phyloP scores from a whole-genome alignment of 2,113 vertebrate genomes.

The Fregata magnificens region DNA sequence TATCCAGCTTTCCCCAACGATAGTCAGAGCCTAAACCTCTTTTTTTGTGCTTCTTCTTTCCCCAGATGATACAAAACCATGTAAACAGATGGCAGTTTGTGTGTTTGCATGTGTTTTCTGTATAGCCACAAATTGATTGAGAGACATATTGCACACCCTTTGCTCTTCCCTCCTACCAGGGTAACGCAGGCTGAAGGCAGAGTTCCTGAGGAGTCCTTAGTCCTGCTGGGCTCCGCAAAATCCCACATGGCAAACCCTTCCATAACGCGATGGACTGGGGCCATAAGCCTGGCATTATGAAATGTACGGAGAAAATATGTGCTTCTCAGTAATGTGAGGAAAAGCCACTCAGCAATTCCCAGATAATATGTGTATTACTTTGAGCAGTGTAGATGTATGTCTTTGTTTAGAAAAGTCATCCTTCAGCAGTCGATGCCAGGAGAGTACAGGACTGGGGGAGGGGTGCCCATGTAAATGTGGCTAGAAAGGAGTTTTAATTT shows the following conservation, averaged over 20 bases:
- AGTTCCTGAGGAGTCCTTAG: neutral
- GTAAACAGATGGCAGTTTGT: neutral
- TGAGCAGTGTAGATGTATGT: neutral
- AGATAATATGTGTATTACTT: neutral
- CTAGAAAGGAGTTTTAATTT: neutral
- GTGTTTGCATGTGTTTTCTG: neutral
- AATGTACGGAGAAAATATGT: neutral
- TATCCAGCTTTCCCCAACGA: neutral
- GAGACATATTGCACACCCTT: neutral
- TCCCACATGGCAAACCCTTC: neutral
- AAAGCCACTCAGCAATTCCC: neutral
- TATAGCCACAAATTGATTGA: neutral
- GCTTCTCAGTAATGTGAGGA: neutral
- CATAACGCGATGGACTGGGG: neutral
- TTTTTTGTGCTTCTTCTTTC: neutral
- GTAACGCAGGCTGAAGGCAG: neutral
- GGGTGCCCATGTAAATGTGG: neutral
- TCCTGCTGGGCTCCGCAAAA: neutral
- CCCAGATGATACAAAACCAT: neutral
- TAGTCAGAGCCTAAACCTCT: neutral
- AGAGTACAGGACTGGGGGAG: neutral
- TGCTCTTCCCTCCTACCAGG: neutral
- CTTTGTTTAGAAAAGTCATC: neutral
- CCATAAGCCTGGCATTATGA: neutral
- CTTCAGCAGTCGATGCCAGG: neutral